Evolutionary conservation across 2,797 vertebrate species (phyloP).

Genomic region (Zalophus californianus): DNA sequence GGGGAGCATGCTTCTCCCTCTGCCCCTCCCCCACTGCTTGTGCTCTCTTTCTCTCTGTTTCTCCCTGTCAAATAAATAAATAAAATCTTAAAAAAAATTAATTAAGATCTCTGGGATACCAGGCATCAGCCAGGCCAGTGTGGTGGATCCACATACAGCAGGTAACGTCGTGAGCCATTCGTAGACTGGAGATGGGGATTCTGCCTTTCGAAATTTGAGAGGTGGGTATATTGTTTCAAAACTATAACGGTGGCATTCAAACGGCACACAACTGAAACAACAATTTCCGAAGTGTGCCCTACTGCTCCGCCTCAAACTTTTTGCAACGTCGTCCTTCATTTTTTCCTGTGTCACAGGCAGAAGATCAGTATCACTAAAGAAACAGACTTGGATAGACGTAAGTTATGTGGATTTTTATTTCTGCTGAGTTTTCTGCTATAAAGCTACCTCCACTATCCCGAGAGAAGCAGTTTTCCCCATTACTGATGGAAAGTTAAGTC

Average conservation of each 20-base stretch:
- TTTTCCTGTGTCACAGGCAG: not conserved
- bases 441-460: conserved; percentile 67
- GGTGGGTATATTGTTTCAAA: rapidly evolving
- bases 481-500: conserved; percentile 86
- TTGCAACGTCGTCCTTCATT: not conserved
- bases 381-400: conserved; percentile 59
- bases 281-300: not conserved
- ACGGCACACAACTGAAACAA: not conserved
- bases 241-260: not conserved
- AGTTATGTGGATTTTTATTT: conserved; percentile 80
- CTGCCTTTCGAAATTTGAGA: too few species aligned
- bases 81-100: too few species aligned
- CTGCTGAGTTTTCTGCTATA: conserved; percentile 76
- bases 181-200: rapidly evolving
- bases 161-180: rapidly evolving
- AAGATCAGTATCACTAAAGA: not conserved
- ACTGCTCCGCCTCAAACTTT: rapidly evolving
- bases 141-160: rapidly evolving
- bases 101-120: not conserved
- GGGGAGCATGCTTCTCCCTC: too few species aligned
- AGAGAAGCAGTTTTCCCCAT: conserved; percentile 82
- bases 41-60: too few species aligned
- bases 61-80: too few species aligned
- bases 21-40: too few species aligned
- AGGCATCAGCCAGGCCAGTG: not conserved